A percentile compares a stretch with the other conserved stretches of the same genome.
These are phyloP conservation scores for Pseudomyrmex gracilis DNA, from an alignment of 1,140 invertebrate genomes.

Conservation along the genomic window DNA sequence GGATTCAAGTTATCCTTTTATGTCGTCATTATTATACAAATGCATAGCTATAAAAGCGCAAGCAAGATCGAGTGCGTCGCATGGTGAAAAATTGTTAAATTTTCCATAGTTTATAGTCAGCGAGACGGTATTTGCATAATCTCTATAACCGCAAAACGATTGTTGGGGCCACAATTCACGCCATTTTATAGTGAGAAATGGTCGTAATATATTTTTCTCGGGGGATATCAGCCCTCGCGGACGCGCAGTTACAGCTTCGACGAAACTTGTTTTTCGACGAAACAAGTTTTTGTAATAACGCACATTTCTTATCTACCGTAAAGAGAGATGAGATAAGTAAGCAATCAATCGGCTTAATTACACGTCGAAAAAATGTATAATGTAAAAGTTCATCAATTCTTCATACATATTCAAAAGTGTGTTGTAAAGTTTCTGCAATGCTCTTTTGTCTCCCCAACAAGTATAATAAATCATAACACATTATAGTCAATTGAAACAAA, in stretches of 20 bases:
- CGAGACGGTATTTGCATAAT: constrained; percentile 50
- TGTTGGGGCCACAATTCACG: constrained; percentile 51
- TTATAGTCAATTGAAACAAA: constrained; percentile 13
- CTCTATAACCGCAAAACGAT: constrained; percentile 58
- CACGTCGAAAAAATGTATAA: constrained; percentile 4
- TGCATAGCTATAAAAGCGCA: constrained; percentile 9
- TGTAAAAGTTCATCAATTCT: constrained; percentile 7
- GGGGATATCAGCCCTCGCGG: background rate
- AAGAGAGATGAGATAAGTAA: constrained; percentile 36
- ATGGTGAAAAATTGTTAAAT: constrained; percentile 56
- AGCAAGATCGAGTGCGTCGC: constrained; percentile 50
- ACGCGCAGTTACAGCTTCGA: constrained; percentile 15
- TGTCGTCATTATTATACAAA: constrained; percentile 38
- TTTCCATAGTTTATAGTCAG: constrained; percentile 42
- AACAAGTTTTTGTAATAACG: constrained; percentile 32
- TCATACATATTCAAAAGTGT: background rate
- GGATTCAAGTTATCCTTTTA: constrained; percentile 35
- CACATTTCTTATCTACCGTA: constrained; percentile 9
- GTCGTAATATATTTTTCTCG: constrained; percentile 49
- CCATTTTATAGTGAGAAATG: constrained; percentile 56
- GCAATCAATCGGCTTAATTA: constrained; percentile 23
- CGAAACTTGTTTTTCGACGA: constrained; percentile 29
- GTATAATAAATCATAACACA: background rate
- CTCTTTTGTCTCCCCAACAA: background rate
- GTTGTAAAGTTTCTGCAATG: background rate